phyloP scores from a whole-genome alignment of 1,140 invertebrate species.

The Drosophila asahinai region DNA sequence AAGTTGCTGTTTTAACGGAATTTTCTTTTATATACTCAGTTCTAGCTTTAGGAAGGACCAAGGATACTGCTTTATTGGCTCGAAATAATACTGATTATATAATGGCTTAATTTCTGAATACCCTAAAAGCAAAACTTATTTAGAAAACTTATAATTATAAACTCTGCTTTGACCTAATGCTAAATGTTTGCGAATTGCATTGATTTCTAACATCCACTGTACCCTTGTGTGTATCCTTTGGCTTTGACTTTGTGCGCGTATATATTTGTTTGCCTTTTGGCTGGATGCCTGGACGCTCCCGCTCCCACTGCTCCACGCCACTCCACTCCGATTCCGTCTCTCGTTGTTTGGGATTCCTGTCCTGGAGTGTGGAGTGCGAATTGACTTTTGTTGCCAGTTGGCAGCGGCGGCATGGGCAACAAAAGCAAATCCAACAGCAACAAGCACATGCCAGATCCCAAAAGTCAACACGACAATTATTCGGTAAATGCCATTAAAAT shows the following conservation, averaged over 20 bases:
- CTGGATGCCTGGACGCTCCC: conserved; percentile 44
- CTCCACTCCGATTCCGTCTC: conserved; percentile 11
- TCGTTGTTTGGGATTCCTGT: conserved; percentile 15
- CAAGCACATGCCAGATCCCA: conserved; percentile 40
- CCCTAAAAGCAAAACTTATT: no score
- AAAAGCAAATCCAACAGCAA: conserved; percentile 33
- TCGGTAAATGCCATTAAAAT: conserved; percentile 58
- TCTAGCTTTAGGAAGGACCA: background rate
- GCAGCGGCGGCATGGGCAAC: conserved; percentile 32
- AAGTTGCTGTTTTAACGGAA: background rate
- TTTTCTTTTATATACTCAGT: no score
- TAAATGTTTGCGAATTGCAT: background rate
- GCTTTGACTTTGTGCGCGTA: conserved; percentile 49
- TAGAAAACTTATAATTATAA: no score
- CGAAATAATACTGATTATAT: background rate
- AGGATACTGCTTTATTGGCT: background rate
- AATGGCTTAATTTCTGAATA: background rate
- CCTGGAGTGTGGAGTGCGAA: conserved; percentile 59
- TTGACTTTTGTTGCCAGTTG: conserved; percentile 79
- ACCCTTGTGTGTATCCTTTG: conserved; percentile 56
- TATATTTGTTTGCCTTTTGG: conserved; percentile 71
- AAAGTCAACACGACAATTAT: conserved; percentile 69
- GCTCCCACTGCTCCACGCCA: background rate
- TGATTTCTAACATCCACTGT: background rate
- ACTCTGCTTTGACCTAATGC: background rate